Conservation (phyloP, 1,140 invertebrate species). For the Meteorus sp. region DNA sequence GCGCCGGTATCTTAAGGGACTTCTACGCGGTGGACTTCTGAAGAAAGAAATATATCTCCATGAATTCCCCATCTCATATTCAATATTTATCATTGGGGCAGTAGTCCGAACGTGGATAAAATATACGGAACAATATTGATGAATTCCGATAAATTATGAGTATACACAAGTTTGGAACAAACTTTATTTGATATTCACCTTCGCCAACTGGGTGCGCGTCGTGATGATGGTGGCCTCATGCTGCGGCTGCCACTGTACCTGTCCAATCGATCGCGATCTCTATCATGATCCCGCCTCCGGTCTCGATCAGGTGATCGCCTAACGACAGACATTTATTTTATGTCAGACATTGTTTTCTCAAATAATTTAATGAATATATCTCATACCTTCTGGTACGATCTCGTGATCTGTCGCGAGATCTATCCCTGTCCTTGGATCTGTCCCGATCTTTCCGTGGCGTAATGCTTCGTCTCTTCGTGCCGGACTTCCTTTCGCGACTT, state of each 20-base stretch:
- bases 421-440: slow-evolving; percentile 48
- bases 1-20: slow-evolving; percentile 48
- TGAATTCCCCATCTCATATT: too few species aligned
- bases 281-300: slow-evolving; percentile 54
- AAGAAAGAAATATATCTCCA: slow-evolving; percentile 8
- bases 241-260: slow-evolving; percentile 55
- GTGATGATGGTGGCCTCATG: slow-evolving; percentile 55
- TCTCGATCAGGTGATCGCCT: slow-evolving; percentile 53
- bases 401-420: slow-evolving; percentile 45
- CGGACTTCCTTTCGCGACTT: slow-evolving; percentile 53
- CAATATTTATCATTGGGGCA: too few species aligned
- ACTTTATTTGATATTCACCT: too few species aligned
- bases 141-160: too few species aligned
- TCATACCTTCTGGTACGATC: slow-evolving; percentile 42
- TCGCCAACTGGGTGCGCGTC: slow-evolving; percentile 54
- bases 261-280: slow-evolving; percentile 54
- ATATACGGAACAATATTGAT: too few species aligned
- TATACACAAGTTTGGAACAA: too few species aligned
- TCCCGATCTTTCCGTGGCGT: slow-evolving; percentile 50
- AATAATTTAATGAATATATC: slow-evolving; percentile 18
- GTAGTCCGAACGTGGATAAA: neutral
- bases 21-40: slow-evolving; percentile 50
- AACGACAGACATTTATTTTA: slow-evolving; percentile 25
- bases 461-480: slow-evolving; percentile 45
- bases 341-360: neutral